Evolutionary conservation across 1,140 invertebrate genomes (phyloP).

Genomic region (Bombus confusus): DNA sequence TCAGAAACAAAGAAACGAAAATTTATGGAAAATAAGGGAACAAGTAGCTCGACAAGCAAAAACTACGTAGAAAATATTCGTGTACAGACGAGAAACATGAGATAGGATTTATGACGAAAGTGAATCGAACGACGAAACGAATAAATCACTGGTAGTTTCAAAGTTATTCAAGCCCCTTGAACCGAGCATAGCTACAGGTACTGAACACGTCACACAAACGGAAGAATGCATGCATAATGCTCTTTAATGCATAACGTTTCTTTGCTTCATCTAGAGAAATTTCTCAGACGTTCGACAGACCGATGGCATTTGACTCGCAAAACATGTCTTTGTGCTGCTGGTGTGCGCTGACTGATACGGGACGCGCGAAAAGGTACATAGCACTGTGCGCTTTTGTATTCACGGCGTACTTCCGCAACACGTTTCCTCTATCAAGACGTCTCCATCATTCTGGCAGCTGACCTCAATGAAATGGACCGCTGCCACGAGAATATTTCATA

Average conservation of each 20-base stretch:
- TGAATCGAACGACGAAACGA: background rate
- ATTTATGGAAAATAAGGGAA: background rate
- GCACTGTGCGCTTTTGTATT: conserved; percentile 61
- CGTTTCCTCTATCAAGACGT: conserved; percentile 70
- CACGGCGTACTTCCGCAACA: conserved; percentile 62
- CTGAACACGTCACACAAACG: background rate
- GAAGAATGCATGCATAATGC: background rate
- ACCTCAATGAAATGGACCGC: conserved; percentile 27
- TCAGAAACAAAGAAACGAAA: background rate
- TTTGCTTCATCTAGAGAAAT: conserved; percentile 1
- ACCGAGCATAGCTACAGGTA: background rate
- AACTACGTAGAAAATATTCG: background rate
- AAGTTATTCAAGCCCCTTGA: background rate
- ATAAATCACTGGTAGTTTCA: background rate
- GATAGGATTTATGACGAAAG: background rate
- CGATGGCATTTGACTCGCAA: conserved; percentile 35
- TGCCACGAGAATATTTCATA: conserved; percentile 44
- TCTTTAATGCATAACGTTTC: background rate
- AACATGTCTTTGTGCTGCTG: conserved; percentile 17
- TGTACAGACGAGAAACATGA: background rate
- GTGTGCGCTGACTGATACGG: background rate
- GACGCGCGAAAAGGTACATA: background rate
- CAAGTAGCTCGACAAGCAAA: background rate
- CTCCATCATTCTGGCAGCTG: conserved; percentile 6
- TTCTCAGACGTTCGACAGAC: background rate